These are phyloP conservation scores for Pteropus rufus DNA, from an alignment of 2,797 vertebrate genomes.

Conservation along the genomic window DNA sequence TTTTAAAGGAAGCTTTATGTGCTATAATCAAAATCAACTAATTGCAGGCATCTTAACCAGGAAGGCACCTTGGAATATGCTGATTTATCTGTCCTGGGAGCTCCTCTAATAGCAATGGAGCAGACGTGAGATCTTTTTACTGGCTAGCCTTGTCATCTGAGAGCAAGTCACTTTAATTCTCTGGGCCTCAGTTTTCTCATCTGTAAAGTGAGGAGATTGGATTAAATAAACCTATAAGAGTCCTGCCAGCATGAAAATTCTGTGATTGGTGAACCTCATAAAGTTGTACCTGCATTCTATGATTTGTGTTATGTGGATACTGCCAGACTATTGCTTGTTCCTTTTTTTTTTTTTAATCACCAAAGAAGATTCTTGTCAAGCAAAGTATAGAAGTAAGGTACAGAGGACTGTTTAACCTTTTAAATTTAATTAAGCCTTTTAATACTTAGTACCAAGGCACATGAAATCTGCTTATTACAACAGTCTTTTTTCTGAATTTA, in stretches of 20 bases:
- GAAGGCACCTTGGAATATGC: neutral
- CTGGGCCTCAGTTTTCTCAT: neutral
- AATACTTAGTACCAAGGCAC: neutral
- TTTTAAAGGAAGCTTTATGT: neutral
- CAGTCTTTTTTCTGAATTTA: neutral
- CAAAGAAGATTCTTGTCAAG: conserved; percentile 7
- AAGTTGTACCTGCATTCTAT: neutral
- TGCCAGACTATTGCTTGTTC: neutral
- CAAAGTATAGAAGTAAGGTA: neutral
- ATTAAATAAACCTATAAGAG: neutral
- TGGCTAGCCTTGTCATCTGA: neutral
- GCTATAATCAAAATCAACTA: neutral
- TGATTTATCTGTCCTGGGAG: neutral
- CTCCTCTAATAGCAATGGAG: neutral
- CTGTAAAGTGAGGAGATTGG: neutral
- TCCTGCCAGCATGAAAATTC: neutral
- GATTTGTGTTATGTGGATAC: neutral
- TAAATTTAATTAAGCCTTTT: conserved; percentile 17
- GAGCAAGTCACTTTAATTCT: neutral
- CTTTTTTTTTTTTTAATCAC: neutral
- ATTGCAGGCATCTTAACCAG: neutral
- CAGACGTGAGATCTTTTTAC: neutral
- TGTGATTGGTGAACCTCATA: neutral
- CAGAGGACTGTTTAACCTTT: neutral
- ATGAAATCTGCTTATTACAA: neutral